phyloP scores from a whole-genome alignment of 2,113 vertebrate genomes.

The Monarcha castaneiventris region DNA sequence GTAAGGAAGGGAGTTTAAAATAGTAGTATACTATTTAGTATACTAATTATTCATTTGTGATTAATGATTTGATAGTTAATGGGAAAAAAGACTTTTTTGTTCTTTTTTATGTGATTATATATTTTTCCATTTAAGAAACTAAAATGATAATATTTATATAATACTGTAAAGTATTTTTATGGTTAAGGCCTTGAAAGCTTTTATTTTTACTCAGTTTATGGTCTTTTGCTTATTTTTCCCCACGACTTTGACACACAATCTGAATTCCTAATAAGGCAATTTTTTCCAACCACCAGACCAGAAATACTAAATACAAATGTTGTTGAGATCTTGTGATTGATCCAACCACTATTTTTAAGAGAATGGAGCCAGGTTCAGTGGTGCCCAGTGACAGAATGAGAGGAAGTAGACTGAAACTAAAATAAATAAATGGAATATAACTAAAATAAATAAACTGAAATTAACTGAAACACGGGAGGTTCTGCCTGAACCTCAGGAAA shows the following conservation, averaged over 20 bases:
- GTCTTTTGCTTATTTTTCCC: neutral
- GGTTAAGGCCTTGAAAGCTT: neutral
- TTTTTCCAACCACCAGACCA: neutral
- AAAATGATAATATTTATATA: neutral
- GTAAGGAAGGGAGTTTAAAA: neutral
- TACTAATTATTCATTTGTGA: neutral
- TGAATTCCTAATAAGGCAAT: neutral
- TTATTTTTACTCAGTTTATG: neutral
- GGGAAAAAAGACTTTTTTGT: neutral
- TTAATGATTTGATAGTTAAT: neutral
- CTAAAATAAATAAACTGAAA: neutral
- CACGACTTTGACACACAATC: neutral
- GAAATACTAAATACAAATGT: neutral
- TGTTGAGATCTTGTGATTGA: neutral
- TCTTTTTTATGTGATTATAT: neutral
- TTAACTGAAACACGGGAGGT: neutral
- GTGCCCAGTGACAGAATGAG: neutral
- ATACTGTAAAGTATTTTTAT: neutral
- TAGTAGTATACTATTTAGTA: neutral
- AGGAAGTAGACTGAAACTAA: neutral
- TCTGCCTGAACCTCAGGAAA: neutral
- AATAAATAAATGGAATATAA: neutral
- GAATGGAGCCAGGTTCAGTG: neutral
- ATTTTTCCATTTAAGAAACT: neutral
- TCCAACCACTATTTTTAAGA: neutral